phyloP scores from a whole-genome alignment of 2,888 invertebrate genomes.

The Agrotis ipsilon region DNA sequence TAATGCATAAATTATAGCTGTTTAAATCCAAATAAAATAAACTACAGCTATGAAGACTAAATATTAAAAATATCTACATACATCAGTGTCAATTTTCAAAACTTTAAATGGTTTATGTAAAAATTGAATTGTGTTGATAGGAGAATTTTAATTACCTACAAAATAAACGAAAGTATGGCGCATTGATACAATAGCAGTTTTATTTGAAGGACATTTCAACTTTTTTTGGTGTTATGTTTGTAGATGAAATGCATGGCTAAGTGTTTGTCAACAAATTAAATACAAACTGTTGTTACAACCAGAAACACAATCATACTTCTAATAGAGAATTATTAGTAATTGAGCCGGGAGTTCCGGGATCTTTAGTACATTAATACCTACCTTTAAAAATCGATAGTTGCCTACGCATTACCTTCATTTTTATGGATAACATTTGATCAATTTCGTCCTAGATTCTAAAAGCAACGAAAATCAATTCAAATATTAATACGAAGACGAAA shows the following conservation, averaged over 20 bases:
- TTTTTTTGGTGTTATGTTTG: conserved; percentile 3
- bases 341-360: conserved; percentile 12
- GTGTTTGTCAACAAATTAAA: conserved; percentile 52
- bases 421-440: conserved; percentile 13
- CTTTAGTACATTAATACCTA: conserved; percentile 10
- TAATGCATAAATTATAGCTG: conserved; percentile 25
- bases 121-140: not conserved
- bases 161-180: not conserved
- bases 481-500: not conserved
- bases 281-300: conserved; percentile 13
- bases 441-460: not conserved
- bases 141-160: not conserved
- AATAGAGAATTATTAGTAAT: not conserved
- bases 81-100: no score
- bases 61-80: not conserved
- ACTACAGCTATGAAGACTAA: conserved; percentile 2
- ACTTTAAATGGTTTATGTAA: not conserved
- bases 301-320: not conserved
- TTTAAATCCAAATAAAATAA: not conserved
- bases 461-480: conserved; percentile 5
- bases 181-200: not conserved
- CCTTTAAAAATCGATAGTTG: conserved; percentile 55
- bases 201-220: conserved; percentile 9
- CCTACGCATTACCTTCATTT: conserved; percentile 34
- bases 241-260: not conserved